These are phyloP conservation scores for Nannobrachium achirus DNA, from an alignment of 2,113 vertebrate species.

Conservation along the genomic window DNA sequence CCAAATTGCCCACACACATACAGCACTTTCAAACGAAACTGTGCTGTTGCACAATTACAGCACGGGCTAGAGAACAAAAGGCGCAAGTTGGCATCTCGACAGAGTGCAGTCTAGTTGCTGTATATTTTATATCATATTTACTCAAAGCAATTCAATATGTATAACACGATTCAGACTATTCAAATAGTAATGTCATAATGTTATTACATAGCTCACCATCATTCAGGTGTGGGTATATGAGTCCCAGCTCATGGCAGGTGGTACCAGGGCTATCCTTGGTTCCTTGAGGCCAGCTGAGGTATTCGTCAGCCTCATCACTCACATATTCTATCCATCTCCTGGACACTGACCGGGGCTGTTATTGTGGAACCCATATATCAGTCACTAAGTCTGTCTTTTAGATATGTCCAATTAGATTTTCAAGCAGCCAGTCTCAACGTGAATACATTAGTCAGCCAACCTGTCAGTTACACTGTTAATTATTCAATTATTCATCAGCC, in stretches of 20 bases:
- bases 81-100: no score
- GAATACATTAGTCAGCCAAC: neutral
- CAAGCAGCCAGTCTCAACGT: neutral
- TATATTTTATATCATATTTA: no score
- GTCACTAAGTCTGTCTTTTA: neutral
- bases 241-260: constrained; percentile 76
- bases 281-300: constrained; percentile 55
- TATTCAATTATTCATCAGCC: neutral
- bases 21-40: no score
- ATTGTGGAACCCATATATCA: constrained; percentile 7
- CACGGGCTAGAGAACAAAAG: no score
- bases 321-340: constrained; percentile 28
- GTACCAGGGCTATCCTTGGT: constrained; percentile 75
- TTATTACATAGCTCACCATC: constrained; percentile 64
- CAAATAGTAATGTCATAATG: no score
- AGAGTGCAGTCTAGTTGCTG: no score
- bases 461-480: neutral
- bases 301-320: constrained; percentile 37
- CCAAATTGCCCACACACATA: no score
- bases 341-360: constrained; percentile 24
- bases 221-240: constrained; percentile 66
- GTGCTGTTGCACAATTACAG: no score
- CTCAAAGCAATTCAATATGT: no score
- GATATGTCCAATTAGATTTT: no score
- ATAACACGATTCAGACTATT: no score